phyloP scores from a whole-genome alignment of 2,113 vertebrate species.

The Suncus etruscus region DNA sequence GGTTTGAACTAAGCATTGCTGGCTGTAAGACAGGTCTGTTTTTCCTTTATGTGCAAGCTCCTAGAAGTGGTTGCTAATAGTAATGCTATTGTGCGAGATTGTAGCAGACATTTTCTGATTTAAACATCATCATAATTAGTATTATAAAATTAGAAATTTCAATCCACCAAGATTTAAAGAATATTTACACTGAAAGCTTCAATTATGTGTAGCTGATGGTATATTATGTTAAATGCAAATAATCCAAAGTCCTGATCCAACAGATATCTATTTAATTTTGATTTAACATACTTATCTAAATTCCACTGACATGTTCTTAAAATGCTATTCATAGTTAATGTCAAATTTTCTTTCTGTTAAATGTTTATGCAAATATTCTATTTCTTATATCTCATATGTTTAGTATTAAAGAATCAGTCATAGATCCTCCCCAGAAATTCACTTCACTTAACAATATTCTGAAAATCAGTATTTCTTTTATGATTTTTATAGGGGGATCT shows the following conservation, averaged over 20 bases:
- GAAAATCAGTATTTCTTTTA: not conserved
- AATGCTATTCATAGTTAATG: not conserved
- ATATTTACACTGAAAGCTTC: not conserved
- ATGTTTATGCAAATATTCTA: not conserved
- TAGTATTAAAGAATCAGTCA: not conserved
- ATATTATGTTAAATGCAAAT: not conserved
- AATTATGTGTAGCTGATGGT: not conserved
- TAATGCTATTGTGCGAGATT: not conserved
- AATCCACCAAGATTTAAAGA: not conserved
- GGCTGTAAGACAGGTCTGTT: not conserved
- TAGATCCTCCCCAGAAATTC: not conserved
- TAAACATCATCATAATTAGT: not conserved
- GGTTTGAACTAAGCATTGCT: conserved; percentile 5
- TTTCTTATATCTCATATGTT: not conserved
- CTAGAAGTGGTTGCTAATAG: not conserved
- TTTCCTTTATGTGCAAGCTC: not conserved
- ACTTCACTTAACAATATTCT: conserved; percentile 37
- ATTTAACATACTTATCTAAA: not conserved
- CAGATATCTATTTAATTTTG: conserved; percentile 33
- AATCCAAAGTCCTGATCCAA: not conserved
- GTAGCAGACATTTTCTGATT: not conserved
- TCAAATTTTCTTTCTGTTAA: not conserved
- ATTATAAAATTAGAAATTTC: not conserved
- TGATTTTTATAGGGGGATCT: not conserved
- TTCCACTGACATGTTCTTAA: not conserved